A percentile compares a stretch with the other conserved stretches of the same genome.
phyloP scores from a whole-genome alignment of 2,113 vertebrate genomes.

The Apaloderma vittatum region DNA sequence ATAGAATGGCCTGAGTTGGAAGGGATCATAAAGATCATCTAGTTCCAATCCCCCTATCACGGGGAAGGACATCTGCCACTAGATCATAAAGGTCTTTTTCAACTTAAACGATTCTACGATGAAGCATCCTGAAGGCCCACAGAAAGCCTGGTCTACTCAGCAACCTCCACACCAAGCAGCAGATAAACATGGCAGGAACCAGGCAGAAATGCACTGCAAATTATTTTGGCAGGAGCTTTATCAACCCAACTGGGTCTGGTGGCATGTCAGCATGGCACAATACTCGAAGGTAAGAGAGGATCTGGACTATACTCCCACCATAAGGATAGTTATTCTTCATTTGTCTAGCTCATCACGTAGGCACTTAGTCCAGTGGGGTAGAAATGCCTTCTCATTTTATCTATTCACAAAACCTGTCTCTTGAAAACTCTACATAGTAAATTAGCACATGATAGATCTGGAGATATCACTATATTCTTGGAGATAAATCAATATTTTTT shows the following conservation, averaged over 20 bases:
- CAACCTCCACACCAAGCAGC: background rate
- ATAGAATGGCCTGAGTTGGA: too few relatives aligned
- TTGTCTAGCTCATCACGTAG: background rate
- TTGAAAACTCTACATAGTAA: background rate
- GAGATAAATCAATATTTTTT: background rate
- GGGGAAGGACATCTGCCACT: too few relatives aligned
- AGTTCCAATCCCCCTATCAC: too few relatives aligned
- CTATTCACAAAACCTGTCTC: background rate
- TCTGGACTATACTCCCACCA: background rate
- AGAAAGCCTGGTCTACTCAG: background rate
- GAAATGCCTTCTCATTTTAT: background rate
- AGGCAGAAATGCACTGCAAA: background rate
- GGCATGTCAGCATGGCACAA: background rate
- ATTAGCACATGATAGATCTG: background rate
- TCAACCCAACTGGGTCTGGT: background rate
- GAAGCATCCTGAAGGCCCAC: background rate
- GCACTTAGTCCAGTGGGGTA: background rate
- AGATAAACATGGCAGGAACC: background rate
- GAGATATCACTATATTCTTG: background rate
- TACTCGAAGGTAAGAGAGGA: background rate
- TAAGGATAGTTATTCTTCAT: background rate
- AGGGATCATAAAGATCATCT: too few relatives aligned
- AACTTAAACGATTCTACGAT: background rate
- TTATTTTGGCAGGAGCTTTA: background rate
- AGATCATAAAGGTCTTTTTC: too few relatives aligned